These are phyloP conservation scores for Diadumene lineata DNA, from an alignment of 92 coral and sea anemone genomes.

Conservation along the genomic window DNA sequence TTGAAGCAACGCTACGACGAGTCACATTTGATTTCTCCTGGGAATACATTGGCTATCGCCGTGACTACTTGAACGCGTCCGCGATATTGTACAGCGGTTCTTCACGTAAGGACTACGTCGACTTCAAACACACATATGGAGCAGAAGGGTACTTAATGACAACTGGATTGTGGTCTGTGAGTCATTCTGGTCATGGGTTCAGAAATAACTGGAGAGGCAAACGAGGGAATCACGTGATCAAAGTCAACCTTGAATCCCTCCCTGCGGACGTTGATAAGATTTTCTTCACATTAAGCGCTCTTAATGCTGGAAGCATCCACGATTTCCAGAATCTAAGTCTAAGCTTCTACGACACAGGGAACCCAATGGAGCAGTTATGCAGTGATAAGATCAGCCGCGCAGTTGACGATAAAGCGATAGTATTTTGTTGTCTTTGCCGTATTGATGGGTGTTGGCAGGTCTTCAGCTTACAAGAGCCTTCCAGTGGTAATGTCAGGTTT, in stretches of 20 bases:
- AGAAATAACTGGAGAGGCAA: conserved; percentile 1
- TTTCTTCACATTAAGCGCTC: conserved; percentile 40
- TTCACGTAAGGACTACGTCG: conserved; percentile 15
- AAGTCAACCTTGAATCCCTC: conserved; percentile 18
- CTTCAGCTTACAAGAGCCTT: conserved; percentile 33
- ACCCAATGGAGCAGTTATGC: conserved; percentile 39
- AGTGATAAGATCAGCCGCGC: conserved; percentile 30
- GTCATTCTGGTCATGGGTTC: conserved; percentile 36
- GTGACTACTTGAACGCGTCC: conserved; percentile 36
- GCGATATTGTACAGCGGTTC: conserved; percentile 34
- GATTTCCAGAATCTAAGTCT: conserved; percentile 21
- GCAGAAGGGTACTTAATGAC: not conserved
- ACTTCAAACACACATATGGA: conserved; percentile 8
- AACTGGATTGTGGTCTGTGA: conserved; percentile 15
- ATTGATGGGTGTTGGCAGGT: conserved; percentile 42
- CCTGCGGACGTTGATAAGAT: conserved; percentile 12
- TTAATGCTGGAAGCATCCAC: conserved; percentile 30
- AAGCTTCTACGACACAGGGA: conserved; percentile 40
- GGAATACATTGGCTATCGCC: conserved; percentile 23
- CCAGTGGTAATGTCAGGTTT: conserved; percentile 31
- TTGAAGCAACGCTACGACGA: conserved; percentile 14
- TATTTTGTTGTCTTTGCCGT: conserved; percentile 45
- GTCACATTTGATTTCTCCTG: conserved; percentile 42
- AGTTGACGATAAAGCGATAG: conserved; percentile 23
- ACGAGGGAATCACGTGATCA: conserved; percentile 24